Evolutionary conservation across 2,888 invertebrate genomes (phyloP).

Genomic region (Drosophila gaucha): DNA sequence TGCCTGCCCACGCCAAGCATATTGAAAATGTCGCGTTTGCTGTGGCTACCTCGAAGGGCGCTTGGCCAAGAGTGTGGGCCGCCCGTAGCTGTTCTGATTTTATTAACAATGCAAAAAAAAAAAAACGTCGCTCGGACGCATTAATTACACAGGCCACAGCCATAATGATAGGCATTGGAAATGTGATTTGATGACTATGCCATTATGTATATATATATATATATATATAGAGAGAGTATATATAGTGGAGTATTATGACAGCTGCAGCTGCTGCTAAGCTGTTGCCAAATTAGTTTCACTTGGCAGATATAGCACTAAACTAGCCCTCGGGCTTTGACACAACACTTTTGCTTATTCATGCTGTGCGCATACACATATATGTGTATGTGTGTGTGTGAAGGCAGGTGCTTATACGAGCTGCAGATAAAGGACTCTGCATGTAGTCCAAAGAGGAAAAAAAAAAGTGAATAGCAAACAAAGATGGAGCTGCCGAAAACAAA

Average conservation of each 20-base stretch:
- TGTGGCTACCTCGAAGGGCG: conserved; percentile 6
- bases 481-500: conserved; percentile 75
- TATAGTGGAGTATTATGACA: conserved; percentile 22
- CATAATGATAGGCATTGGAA: conserved; percentile 24
- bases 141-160: conserved; percentile 35
- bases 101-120: conserved; percentile 37
- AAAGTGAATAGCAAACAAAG: conserved; percentile 49
- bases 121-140: conserved; percentile 17
- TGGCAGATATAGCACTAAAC: conserved; percentile 12
- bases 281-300: conserved; percentile 47
- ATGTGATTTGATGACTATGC: conserved; percentile 16
- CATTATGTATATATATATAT: background rate
- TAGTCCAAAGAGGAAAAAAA: conserved; percentile 7
- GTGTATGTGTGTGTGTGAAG: conserved; percentile 4
- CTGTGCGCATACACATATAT: conserved; percentile 8
- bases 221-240: background rate
- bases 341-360: conserved; percentile 46
- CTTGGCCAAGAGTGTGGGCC: background rate
- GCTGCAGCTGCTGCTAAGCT: conserved; percentile 15
- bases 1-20: conserved; percentile 31
- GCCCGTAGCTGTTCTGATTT: conserved; percentile 37
- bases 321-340: conserved; percentile 25
- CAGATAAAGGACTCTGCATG: conserved; percentile 42
- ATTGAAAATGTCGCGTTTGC: conserved; percentile 57
- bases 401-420: conserved; percentile 39